Conservation (phyloP, 1,140 invertebrate genomes). For the Copidosoma floridanum region DNA sequence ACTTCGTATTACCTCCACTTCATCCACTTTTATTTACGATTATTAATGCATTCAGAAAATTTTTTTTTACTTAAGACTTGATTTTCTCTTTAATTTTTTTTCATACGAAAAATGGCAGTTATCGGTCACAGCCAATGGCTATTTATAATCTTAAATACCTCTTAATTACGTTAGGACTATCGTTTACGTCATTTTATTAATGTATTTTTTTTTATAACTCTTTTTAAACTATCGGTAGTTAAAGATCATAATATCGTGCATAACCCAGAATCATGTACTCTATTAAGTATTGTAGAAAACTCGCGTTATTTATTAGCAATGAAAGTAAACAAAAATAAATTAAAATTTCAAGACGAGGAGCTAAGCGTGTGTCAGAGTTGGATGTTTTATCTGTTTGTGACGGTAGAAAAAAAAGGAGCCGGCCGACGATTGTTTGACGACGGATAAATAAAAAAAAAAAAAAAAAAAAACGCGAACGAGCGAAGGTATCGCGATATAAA, state of each 20-base stretch:
- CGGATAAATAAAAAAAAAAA: too few relatives aligned
- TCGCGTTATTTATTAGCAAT: too few relatives aligned
- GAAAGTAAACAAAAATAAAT: too few relatives aligned
- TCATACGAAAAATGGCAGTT: constrained; percentile 57
- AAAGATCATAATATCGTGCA: neutral
- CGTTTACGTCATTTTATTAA: constrained; percentile 23
- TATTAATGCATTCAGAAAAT: constrained; percentile 3
- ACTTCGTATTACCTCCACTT: neutral
- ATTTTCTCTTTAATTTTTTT: constrained; percentile 37
- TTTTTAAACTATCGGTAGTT: constrained; percentile 22
- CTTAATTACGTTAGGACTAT: constrained; percentile 25
- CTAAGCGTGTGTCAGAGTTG: neutral
- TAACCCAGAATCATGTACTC: too few relatives aligned
- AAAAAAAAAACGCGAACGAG: neutral
- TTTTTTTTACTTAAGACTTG: constrained; percentile 26
- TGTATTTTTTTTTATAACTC: too few relatives aligned
- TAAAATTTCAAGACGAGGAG: neutral
- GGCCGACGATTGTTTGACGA: too few relatives aligned
- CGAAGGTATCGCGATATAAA: too few relatives aligned
- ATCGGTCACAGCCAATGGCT: constrained; percentile 59
- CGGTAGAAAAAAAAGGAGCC: neutral
- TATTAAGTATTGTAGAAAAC: too few relatives aligned
- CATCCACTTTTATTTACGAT: neutral
- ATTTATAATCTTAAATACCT: constrained; percentile 50
- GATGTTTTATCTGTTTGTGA: neutral